Evolutionary conservation across 2,888 invertebrate species (phyloP), one percentile per base, ranked within the genome.

Genomic region (Amphimallon solstitiale): DNA sequence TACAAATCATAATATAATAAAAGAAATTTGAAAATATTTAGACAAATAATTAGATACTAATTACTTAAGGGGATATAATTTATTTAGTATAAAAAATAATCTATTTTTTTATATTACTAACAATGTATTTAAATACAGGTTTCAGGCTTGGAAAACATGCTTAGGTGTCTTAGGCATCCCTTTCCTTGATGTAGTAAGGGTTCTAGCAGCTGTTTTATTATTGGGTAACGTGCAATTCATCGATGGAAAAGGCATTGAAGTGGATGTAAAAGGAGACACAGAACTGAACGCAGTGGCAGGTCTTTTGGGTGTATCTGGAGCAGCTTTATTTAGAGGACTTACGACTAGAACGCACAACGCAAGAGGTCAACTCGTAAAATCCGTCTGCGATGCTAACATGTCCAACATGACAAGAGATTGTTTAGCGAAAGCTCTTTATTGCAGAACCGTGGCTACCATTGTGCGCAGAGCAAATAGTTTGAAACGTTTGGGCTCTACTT

Each of bases 401-500:
- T 94, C 95, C 9, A 92, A 93, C 78, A 89, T 90, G 86, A 92
- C 93, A n/a, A 86, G 96, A 73, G 93, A 97, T 84, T 91, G 94
- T 66, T 85, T 96, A 74, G 94, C 95, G 34, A 94, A 95, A 83
- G 95, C 97, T 14, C 86, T 97, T 34, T 97, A 97, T 83, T 95
- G 95, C 80, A 91, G 97, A 73, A 96, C 96, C 7, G 95, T 97
- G 14, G 95, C 95, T 14, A 96, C 97, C 17, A 95, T 97, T 74
- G 94, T 97, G 23, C 87, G 96, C 35, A 87, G 97, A 75, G 95
- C 96, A 62, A 97, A 97, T 82, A 96, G 95, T 75, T 85, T 96
- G 35, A 95, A 95, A 83, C 87, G 93, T 66, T 85, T 94, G 49
- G 94, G 94, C 38, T 93, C 93, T 1, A 93, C 93, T 17, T 85